Percentiles rank a stretch among this genome's conserved stretches.
Evolutionary conservation across 1,140 invertebrate genomes (phyloP).

Genomic region (Gonioctena quinquepunctata): DNA sequence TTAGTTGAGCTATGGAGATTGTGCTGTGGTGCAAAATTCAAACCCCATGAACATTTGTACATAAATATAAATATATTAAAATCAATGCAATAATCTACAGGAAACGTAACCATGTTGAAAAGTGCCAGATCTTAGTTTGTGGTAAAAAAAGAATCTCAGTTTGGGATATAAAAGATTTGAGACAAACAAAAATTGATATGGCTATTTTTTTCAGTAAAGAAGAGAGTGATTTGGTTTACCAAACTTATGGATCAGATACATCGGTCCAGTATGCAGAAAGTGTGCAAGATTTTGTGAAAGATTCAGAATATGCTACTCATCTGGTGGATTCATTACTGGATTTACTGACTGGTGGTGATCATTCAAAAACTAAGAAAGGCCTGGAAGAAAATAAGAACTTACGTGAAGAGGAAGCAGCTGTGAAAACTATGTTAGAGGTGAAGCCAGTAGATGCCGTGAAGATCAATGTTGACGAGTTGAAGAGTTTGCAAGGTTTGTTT

Average conservation of each 20-base stretch:
- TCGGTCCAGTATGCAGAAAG: conserved; percentile 86
- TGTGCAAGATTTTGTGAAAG: conserved; percentile 81
- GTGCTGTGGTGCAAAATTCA: too few species aligned
- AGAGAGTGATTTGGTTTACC: conserved; percentile 88
- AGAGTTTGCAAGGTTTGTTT: conserved; percentile 35
- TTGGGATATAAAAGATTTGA: too few species aligned
- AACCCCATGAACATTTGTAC: too few species aligned
- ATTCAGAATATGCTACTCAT: conserved; percentile 78
- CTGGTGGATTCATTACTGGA: conserved; percentile 86
- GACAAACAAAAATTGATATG: background rate
- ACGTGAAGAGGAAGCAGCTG: conserved; percentile 66
- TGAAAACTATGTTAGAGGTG: conserved; percentile 61
- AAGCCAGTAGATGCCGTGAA: conserved; percentile 60
- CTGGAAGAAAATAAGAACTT: conserved; percentile 66
- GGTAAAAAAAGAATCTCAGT: too few species aligned
- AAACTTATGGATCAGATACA: conserved; percentile 90
- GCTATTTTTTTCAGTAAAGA: conserved; percentile 69
- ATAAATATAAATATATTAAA: too few species aligned
- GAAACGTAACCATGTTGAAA: too few species aligned
- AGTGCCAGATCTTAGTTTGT: too few species aligned
- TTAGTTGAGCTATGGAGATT: too few species aligned
- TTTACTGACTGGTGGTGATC: conserved; percentile 80
- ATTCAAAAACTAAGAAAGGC: conserved; percentile 73
- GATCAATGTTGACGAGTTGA: conserved; percentile 75
- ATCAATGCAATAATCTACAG: too few species aligned